phyloP scores from a whole-genome alignment of 2,113 vertebrate genomes.

The Nothobranchius kuhntae region DNA sequence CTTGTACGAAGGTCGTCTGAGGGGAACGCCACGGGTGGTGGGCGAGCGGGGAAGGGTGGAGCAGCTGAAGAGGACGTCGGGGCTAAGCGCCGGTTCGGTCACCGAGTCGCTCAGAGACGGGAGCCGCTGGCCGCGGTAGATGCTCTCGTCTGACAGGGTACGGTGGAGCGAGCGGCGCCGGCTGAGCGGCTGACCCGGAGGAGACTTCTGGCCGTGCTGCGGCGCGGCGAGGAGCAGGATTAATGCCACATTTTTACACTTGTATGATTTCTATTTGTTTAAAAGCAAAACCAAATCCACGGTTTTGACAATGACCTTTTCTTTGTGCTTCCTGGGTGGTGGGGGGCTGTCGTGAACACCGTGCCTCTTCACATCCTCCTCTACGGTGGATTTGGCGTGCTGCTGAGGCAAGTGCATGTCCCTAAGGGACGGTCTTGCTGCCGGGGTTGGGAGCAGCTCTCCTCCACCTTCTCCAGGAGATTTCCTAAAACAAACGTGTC shows the following conservation, averaged over 20 bases:
- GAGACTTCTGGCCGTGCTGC: constrained; percentile 83
- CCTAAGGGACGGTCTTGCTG: constrained; percentile 87
- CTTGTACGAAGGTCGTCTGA: constrained; percentile 94
- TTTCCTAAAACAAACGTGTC: constrained; percentile 77
- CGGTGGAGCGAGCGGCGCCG: constrained; percentile 92
- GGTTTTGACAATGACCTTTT: constrained; percentile 81
- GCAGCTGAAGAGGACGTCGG: constrained; percentile 95
- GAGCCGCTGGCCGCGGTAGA: constrained; percentile 93
- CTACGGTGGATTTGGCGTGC: constrained; percentile 87
- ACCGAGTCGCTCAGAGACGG: constrained; percentile 80
- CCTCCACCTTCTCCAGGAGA: constrained; percentile 87
- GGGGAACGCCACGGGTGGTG: constrained; percentile 89
- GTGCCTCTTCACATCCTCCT: constrained; percentile 94
- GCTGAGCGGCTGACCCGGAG: constrained; percentile 79
- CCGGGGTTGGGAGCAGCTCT: constrained; percentile 81
- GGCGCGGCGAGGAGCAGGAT: neutral
- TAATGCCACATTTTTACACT: no score
- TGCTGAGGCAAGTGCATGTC: constrained; percentile 92
- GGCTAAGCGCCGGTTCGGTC: constrained; percentile 86
- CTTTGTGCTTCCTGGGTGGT: constrained; percentile 81
- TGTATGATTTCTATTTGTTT: no score
- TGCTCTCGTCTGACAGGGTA: constrained; percentile 97
- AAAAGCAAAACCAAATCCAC: no score
- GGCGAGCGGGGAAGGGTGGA: constrained; percentile 89
- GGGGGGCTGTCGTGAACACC: constrained; percentile 87